Evolutionary conservation across 2,113 vertebrate species (phyloP), one percentile per base, ranked within the genome.

Genomic region (Piaya cayana): DNA sequence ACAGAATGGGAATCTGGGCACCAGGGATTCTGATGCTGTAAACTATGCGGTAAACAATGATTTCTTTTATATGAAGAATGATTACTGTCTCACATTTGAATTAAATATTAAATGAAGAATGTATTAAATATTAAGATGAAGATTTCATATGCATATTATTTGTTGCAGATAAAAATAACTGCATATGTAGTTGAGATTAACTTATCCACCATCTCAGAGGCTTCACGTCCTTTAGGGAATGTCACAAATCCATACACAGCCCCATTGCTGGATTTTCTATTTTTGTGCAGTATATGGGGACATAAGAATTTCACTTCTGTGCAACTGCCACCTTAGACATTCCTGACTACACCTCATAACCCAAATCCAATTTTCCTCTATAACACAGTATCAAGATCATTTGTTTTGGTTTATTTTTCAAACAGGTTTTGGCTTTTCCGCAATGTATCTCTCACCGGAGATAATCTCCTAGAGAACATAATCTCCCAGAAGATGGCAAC

Each of bases 51-150:
- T 75, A 95, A 97, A 94, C 96, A 96, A 92, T 70, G 32, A 95
- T 69, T 96, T 86, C 80, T 78, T 92, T 95, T 86, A 81, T 84
- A 81, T 94, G 86, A 96, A 92, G 56, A 88, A 92, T 81, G 80
- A 95, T 36, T 47, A 88, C 42, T 55, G n/a, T 45, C 93, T 91
- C 81, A 88, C 65, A 92, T 88, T 86, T 90, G 43, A 75, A 62
- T 72, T 96, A 96, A 96, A 94, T 94, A 96, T 95, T 96, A 90
- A 95, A 95, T 81, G 80, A 95, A 82, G 52, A 90, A 42, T 32
- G 30, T 52, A 80, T 93, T 95, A 90, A 93, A 95, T 83, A 96
- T 92, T 95, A 90, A 96, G 63, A 88, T 82, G 56, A 90, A 83
- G 65, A 94, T 83, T 94, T 45, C 30, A 91, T 50, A 86, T 37